A percentile compares a stretch with the other conserved stretches of the same genome.
Evolutionary conservation across 2,888 invertebrate genomes (phyloP).

Genomic region (Eurois occulta): DNA sequence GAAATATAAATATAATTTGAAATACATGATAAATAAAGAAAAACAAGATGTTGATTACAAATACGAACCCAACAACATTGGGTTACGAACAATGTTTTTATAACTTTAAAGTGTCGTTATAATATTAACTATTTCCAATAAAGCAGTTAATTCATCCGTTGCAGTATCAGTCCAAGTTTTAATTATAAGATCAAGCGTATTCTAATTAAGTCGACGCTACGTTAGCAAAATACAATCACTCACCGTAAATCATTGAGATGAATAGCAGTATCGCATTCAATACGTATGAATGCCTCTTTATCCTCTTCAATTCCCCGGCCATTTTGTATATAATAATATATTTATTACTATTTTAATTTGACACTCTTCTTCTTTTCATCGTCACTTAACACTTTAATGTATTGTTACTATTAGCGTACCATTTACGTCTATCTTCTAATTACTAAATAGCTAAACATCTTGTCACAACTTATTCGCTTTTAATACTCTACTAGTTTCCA

Average conservation of each 20-base stretch:
- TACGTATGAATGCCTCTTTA: conserved; percentile 84
- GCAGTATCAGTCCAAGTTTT: conserved; percentile 48
- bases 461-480: conserved; percentile 79
- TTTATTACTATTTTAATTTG: conserved; percentile 76
- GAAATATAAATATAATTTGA: background rate
- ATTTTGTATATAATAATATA: conserved; percentile 77
- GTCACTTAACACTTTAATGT: conserved; percentile 79
- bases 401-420: conserved; percentile 68
- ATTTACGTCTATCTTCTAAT: conserved; percentile 70
- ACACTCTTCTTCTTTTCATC: conserved; percentile 83
- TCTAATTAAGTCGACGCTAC: conserved; percentile 69
- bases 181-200: conserved; percentile 60
- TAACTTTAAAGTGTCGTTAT: conserved; percentile 1
- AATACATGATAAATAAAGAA: background rate
- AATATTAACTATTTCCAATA: conserved; percentile 41
- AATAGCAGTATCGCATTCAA: conserved; percentile 85
- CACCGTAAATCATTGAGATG: conserved; percentile 87
- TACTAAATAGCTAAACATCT: conserved; percentile 75
- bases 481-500: conserved; percentile 77
- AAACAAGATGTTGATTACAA: background rate
- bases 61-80: background rate
- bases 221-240: conserved; percentile 76
- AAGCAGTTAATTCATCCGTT: conserved; percentile 30
- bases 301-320: conserved; percentile 82
- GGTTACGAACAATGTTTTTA: conserved; percentile 1